Evolutionary conservation across 2,888 invertebrate genomes (phyloP).

Genomic region (Pseudococcus longispinus): DNA sequence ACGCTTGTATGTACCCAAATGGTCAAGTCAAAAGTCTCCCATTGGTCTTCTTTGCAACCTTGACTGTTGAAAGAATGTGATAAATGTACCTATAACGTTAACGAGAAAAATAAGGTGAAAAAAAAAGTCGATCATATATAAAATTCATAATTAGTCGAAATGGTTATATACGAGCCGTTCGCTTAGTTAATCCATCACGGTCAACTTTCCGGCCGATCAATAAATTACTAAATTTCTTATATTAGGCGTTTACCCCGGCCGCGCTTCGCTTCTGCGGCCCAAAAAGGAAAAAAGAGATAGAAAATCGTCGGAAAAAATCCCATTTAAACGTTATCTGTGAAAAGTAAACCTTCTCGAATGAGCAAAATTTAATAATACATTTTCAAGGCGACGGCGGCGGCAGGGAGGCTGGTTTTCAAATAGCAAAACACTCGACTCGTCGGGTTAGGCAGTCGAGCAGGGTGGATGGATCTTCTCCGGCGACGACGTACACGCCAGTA

Average conservation of each 20-base stretch:
- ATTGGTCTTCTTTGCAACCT: not conserved
- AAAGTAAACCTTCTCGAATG: constrained; percentile 16
- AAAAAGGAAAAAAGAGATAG: not conserved
- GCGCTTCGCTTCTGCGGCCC: not conserved
- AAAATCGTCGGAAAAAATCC: not conserved
- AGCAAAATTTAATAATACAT: constrained; percentile 6
- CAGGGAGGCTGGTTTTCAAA: not conserved
- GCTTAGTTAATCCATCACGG: not conserved
- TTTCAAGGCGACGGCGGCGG: not conserved
- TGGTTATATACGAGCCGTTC: not conserved
- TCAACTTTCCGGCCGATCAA: not conserved
- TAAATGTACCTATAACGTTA: not conserved
- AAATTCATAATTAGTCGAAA: not conserved
- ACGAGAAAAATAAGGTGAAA: not conserved
- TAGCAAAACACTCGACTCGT: not conserved
- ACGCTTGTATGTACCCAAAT: not conserved
- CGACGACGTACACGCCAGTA: not conserved
- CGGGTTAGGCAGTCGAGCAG: not conserved
- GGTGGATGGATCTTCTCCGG: not conserved
- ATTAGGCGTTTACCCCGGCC: not conserved
- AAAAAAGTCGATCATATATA: not conserved
- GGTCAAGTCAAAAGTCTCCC: not conserved
- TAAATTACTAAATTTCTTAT: constrained; percentile 5
- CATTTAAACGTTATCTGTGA: constrained; percentile 11
- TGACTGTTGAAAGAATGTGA: not conserved